These are phyloP conservation scores for Cyaniris semiargus DNA, from an alignment of 2,888 invertebrate species.

Conservation along the genomic window DNA sequence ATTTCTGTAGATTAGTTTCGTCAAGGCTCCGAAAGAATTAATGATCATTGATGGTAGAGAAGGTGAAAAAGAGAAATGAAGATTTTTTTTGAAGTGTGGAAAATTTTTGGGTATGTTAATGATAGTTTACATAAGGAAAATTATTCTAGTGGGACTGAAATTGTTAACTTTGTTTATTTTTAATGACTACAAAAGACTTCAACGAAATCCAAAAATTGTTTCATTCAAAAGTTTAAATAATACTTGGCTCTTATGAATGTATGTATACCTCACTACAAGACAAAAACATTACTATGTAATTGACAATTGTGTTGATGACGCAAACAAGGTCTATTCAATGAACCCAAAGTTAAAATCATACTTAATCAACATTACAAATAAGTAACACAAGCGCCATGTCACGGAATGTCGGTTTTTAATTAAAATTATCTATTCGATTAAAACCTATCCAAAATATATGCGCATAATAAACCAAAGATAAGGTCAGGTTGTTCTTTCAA, in stretches of 20 bases:
- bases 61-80: neutral
- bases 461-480: slow-evolving; percentile 18
- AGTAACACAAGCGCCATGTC: neutral
- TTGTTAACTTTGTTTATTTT: neutral
- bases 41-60: neutral
- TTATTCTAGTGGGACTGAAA: no score
- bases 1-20: neutral
- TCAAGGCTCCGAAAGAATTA: neutral
- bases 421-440: slow-evolving; percentile 20
- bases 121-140: no score
- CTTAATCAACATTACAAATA: slow-evolving; percentile 10
- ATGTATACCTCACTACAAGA: neutral
- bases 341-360: neutral
- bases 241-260: neutral
- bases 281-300: neutral
- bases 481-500: neutral
- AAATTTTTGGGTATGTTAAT: neutral
- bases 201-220: neutral
- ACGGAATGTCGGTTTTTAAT: slow-evolving; percentile 23
- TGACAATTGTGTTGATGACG: neutral
- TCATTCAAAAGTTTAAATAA: neutral
- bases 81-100: neutral
- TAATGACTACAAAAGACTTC: neutral
- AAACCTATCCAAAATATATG: slow-evolving; percentile 14
- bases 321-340: neutral